These are phyloP conservation scores for Nymphalis urticae DNA, from an alignment of 2,888 invertebrate genomes.

Conservation along the genomic window DNA sequence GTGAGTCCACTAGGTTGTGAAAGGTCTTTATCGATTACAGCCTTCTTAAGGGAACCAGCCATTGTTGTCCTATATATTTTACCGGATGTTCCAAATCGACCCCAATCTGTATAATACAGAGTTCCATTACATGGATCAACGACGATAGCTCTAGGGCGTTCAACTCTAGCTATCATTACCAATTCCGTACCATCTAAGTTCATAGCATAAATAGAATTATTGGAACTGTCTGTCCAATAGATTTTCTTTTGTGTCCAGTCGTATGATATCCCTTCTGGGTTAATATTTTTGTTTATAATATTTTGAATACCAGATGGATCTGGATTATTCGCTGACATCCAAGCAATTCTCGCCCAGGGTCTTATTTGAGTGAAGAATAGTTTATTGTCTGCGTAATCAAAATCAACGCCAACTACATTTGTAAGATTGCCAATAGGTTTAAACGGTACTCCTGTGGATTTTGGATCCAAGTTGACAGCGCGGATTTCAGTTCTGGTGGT, in stretches of 20 bases:
- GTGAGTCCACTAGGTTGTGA: slow-evolving; percentile 98
- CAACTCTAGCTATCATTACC: slow-evolving; percentile 96
- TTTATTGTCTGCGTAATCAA: slow-evolving; percentile 93
- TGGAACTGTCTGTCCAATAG: slow-evolving; percentile 98
- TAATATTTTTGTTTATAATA: slow-evolving; percentile 89
- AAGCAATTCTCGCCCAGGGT: slow-evolving; percentile 94
- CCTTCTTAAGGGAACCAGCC: slow-evolving; percentile 95
- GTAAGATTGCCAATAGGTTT: slow-evolving; percentile 92
- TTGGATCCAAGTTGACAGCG: slow-evolving; percentile 93
- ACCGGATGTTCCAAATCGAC: slow-evolving; percentile 94
- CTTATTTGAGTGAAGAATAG: slow-evolving; percentile 96
- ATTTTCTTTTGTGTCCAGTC: slow-evolving; percentile 99
- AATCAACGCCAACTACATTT: slow-evolving; percentile 97
- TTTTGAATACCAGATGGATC: slow-evolving; percentile 83
- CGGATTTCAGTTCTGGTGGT: slow-evolving; percentile 96
- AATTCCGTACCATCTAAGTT: slow-evolving; percentile 92
- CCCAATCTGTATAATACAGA: slow-evolving; percentile 98
- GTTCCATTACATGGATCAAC: slow-evolving; percentile 98
- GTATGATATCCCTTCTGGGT: slow-evolving; percentile 96
- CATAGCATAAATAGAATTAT: slow-evolving; percentile 97
- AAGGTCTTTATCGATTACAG: slow-evolving; percentile 93
- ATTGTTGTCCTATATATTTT: slow-evolving; percentile 97
- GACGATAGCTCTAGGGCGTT: slow-evolving; percentile 96
- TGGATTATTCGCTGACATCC: slow-evolving; percentile 88
- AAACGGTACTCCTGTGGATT: slow-evolving; percentile 91